Conservation (phyloP, 2,113 vertebrate genomes). For the Muntiacus reevesi region DNA sequence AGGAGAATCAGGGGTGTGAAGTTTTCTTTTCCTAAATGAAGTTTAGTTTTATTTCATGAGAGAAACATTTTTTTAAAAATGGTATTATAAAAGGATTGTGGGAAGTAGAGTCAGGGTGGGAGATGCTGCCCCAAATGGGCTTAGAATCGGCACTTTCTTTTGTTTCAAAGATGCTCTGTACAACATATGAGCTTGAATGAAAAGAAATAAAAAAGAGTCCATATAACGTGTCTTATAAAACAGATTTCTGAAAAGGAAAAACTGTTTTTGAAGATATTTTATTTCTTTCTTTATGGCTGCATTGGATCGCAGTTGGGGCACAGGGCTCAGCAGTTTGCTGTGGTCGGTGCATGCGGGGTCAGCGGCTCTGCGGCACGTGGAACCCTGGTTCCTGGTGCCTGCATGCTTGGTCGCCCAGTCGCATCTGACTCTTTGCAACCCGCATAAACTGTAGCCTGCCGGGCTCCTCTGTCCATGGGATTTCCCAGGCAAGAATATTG, state of each 20-base stretch:
- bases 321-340: neutral
- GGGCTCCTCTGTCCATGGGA: neutral
- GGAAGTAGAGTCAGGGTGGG: neutral
- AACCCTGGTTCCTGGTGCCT: neutral
- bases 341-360: rapidly evolving
- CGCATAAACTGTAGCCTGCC: neutral
- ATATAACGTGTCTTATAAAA: neutral
- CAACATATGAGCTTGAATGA: neutral
- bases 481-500: neutral
- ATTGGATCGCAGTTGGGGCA: neutral
- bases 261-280: neutral
- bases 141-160: neutral
- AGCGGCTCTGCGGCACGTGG: rapidly evolving
- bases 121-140: neutral
- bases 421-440: rapidly evolving
- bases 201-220: neutral
- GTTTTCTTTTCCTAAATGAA: neutral
- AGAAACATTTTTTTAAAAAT: neutral
- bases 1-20: neutral
- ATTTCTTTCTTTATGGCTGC: neutral
- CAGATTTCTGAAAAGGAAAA: neutral
- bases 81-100: neutral
- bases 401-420: neutral
- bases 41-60: neutral
- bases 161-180: neutral